A percentile compares a stretch with the other conserved stretches of the same genome.
These are phyloP conservation scores for Morone saxatilis DNA, from an alignment of 2,113 vertebrate genomes.

Conservation along the genomic window DNA sequence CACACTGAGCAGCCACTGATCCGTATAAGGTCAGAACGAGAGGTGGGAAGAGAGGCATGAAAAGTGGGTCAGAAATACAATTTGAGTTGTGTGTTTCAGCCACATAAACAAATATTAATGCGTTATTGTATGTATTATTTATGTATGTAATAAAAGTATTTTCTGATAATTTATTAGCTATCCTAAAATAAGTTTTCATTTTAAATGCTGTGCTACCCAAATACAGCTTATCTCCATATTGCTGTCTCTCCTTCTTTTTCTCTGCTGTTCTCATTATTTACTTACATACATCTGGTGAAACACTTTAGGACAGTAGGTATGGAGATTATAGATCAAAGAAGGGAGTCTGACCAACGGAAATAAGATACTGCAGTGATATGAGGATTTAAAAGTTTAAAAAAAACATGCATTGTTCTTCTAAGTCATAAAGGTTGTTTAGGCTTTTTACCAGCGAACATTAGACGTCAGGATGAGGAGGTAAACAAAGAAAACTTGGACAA, in stretches of 20 bases:
- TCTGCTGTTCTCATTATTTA: neutral
- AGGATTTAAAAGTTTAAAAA: neutral
- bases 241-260: neutral
- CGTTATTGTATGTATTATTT: neutral
- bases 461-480: neutral
- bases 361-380: neutral
- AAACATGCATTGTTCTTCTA: neutral
- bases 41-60: neutral
- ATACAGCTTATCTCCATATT: neutral
- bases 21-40: neutral
- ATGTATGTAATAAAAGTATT: neutral
- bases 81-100: neutral
- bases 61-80: neutral
- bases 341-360: neutral
- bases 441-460: neutral
- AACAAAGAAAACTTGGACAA: neutral
- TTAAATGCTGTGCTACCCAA: neutral
- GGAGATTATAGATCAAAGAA: neutral
- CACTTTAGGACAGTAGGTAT: neutral
- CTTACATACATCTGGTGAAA: neutral
- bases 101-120: neutral
- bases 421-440: neutral
- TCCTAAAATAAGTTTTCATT: neutral
- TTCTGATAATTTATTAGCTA: neutral
- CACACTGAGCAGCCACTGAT: slow-evolving; percentile 6